phyloP scores from a whole-genome alignment of 2,113 vertebrate species.

The Mesoclemmys tuberculata region DNA sequence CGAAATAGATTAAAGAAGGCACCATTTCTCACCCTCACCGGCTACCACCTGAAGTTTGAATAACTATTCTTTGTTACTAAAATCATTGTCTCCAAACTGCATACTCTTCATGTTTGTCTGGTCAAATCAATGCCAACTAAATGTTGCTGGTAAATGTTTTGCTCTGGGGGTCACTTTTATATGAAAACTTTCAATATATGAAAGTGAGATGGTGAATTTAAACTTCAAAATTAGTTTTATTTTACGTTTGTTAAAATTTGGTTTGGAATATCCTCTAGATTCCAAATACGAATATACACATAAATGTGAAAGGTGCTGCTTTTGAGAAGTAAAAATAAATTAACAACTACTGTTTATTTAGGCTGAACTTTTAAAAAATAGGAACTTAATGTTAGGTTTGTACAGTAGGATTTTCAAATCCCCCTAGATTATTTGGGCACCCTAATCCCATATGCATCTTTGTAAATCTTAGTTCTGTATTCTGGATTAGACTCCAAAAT shows the following conservation, averaged over 20 bases:
- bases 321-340: constrained; percentile 34
- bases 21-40: neutral
- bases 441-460: neutral
- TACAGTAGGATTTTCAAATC: constrained; percentile 8
- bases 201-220: neutral
- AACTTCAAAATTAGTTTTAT: neutral
- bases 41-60: neutral
- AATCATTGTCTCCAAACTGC: neutral
- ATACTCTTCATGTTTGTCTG: neutral
- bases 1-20: neutral
- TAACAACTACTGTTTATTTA: constrained; percentile 11
- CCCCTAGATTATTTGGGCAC: neutral
- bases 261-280: neutral
- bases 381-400: neutral
- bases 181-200: neutral
- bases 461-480: neutral
- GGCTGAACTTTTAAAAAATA: constrained; percentile 18
- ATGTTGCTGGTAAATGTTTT: neutral
- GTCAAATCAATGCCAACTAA: constrained; percentile 1
- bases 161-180: neutral
- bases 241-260: neutral
- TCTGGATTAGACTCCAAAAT: neutral
- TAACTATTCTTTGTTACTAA: neutral
- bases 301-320: neutral
- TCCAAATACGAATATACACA: neutral